Evolutionary conservation across 2,888 invertebrate species (phyloP).

Genomic region (Pediacus dermestoides): DNA sequence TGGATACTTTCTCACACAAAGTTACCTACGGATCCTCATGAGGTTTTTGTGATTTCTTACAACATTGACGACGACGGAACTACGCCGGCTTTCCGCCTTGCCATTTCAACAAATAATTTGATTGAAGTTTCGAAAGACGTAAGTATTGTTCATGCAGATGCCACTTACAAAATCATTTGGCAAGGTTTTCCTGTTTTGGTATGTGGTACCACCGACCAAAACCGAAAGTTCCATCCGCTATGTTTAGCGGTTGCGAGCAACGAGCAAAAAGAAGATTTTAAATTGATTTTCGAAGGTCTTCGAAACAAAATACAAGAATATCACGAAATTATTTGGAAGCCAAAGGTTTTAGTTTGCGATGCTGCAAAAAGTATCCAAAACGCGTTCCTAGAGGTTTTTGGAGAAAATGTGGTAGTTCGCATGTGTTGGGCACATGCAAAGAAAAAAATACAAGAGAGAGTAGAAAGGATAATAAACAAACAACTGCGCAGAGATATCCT

Average conservation of each 20-base stretch:
- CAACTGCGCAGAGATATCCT: slow-evolving; percentile 10
- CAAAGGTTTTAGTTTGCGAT: slow-evolving; percentile 24
- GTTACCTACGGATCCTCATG: slow-evolving; percentile 8
- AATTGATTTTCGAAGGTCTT: slow-evolving; percentile 23
- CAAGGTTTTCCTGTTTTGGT: slow-evolving; percentile 31
- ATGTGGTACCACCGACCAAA: slow-evolving; percentile 28
- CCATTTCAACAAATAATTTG: slow-evolving; percentile 14
- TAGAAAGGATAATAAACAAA: slow-evolving; percentile 15
- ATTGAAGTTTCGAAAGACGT: slow-evolving; percentile 8
- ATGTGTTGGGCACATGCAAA: slow-evolving; percentile 33
- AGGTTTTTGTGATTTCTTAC: slow-evolving; percentile 10
- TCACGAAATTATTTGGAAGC: slow-evolving; percentile 15
- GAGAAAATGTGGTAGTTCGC: slow-evolving; percentile 22
- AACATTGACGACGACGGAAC: slow-evolving; percentile 8
- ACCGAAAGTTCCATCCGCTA: slow-evolving; percentile 25
- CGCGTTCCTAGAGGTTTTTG: slow-evolving; percentile 16
- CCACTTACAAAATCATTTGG: slow-evolving; percentile 30
- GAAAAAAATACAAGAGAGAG: slow-evolving; percentile 26
- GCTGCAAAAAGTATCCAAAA: slow-evolving; percentile 25
- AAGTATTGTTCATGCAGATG: slow-evolving; percentile 25
- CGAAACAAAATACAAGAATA: slow-evolving; percentile 8
- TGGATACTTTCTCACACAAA: background rate
- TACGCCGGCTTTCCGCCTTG: slow-evolving; percentile 10
- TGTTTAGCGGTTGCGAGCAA: slow-evolving; percentile 20
- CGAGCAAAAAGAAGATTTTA: slow-evolving; percentile 26